Conservation (phyloP, 92 coral and sea anemone species). For the Paragorgia papillata region DNA sequence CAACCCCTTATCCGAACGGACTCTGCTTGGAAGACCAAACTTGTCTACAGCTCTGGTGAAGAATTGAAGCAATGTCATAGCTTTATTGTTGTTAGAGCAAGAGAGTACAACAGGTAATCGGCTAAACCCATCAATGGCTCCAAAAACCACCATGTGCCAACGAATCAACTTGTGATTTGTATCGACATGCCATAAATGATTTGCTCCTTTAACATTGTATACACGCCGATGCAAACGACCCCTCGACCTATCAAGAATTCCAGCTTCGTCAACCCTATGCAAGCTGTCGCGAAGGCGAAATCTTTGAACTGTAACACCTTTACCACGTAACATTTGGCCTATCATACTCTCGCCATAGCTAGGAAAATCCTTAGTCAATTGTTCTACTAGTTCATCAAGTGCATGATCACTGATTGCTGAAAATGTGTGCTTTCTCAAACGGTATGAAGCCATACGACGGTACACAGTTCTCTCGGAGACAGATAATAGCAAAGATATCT, state of each 20-base stretch:
- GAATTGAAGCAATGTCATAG: conserved; percentile 59
- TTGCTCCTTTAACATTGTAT: conserved; percentile 46
- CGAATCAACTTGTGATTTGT: conserved; percentile 61
- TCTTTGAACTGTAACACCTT: conserved; percentile 27
- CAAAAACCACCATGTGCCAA: conserved; percentile 60
- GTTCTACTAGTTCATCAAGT: neutral
- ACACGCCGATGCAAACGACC: conserved; percentile 45
- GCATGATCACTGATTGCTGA: conserved; percentile 8
- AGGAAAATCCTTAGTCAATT: conserved; percentile 20
- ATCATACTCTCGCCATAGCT: conserved; percentile 30
- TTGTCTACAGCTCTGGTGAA: conserved; percentile 48
- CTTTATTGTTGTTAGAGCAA: conserved; percentile 60
- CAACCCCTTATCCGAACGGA: conserved; percentile 72
- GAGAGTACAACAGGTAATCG: conserved; percentile 63
- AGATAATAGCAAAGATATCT: conserved; percentile 41
- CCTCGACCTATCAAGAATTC: conserved; percentile 28
- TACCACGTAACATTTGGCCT: neutral
- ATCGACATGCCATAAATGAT: no score
- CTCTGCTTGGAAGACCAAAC: conserved; percentile 78
- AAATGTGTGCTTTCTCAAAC: conserved; percentile 21
- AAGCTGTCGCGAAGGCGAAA: conserved; percentile 28
- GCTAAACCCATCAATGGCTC: conserved; percentile 70
- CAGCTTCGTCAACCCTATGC: conserved; percentile 31
- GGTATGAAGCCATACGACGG: conserved; percentile 35
- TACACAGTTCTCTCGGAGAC: conserved; percentile 55